These are phyloP conservation scores for Sphaerophoria taeniata DNA, from an alignment of 2,888 invertebrate genomes.

Conservation along the genomic window DNA sequence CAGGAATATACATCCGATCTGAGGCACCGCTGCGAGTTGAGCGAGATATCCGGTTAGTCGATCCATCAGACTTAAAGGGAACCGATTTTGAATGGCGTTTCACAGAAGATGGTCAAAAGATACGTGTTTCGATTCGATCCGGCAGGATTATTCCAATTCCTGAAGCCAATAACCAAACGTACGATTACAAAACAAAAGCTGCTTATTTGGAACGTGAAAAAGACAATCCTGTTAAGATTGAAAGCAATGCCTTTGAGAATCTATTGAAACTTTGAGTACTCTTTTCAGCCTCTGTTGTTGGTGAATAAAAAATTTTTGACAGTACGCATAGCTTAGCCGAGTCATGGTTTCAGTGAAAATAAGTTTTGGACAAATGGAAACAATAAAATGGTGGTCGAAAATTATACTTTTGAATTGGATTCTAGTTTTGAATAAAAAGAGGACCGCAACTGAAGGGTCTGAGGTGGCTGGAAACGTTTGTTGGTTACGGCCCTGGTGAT, in stretches of 20 bases:
- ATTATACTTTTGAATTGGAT: too few species aligned
- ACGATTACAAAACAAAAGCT: conserved; percentile 90
- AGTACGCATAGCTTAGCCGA: too few species aligned
- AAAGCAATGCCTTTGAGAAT: background rate
- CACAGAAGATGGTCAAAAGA: conserved; percentile 93
- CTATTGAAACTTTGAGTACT: background rate
- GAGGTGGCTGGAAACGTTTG: too few species aligned
- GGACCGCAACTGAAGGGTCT: too few species aligned
- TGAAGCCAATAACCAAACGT: conserved; percentile 88
- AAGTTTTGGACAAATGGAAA: too few species aligned
- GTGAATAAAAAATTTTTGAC: too few species aligned
- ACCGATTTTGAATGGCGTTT: conserved; percentile 95
- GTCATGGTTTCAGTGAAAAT: too few species aligned
- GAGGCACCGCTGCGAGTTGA: conserved; percentile 91
- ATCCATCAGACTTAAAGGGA: conserved; percentile 93
- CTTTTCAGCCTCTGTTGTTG: conserved; percentile 84
- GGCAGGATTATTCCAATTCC: conserved; percentile 96
- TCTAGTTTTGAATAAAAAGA: too few species aligned
- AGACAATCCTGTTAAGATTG: conserved; percentile 86
- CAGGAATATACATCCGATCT: conserved; percentile 87
- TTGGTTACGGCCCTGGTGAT: too few species aligned
- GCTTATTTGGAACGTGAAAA: conserved; percentile 89
- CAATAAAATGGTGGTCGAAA: too few species aligned
- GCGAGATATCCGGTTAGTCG: conserved; percentile 90
- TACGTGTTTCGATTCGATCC: conserved; percentile 92